phyloP scores from a whole-genome alignment of 2,113 vertebrate species.

The Paraplagusia blochii region DNA sequence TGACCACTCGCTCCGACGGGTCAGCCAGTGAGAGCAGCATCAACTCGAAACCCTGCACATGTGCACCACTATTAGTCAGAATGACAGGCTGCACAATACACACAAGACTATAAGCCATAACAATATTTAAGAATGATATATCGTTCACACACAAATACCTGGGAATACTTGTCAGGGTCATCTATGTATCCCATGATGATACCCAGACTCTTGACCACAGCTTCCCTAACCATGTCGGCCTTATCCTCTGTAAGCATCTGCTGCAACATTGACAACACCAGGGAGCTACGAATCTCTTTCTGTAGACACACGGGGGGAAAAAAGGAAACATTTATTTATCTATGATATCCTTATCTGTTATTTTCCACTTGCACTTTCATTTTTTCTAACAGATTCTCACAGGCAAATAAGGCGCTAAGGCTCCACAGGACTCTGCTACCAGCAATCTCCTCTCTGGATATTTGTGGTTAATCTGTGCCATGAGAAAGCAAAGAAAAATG shows the following conservation, averaged over 20 bases:
- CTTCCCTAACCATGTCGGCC: conserved; percentile 96
- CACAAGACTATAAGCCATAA: too few species aligned
- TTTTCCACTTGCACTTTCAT: background rate
- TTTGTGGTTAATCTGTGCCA: conserved; percentile 94
- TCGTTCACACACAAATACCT: conserved; percentile 74
- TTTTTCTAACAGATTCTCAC: conserved; percentile 76
- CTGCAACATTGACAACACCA: conserved; percentile 97
- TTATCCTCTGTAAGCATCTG: conserved; percentile 99
- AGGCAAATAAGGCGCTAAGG: conserved; percentile 94
- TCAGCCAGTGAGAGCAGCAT: conserved; percentile 91
- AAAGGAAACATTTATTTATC: background rate
- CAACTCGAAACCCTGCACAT: conserved; percentile 91
- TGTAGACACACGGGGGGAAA: conserved; percentile 62
- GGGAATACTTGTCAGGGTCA: conserved; percentile 95
- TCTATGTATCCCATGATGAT: conserved; percentile 99
- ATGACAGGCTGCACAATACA: too few species aligned
- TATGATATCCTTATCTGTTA: background rate
- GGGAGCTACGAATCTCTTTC: conserved; percentile 98
- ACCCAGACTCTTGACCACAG: conserved; percentile 96
- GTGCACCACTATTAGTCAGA: conserved; percentile 33
- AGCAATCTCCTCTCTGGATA: conserved; percentile 95
- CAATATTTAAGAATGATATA: too few species aligned
- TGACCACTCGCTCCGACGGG: conserved; percentile 93
- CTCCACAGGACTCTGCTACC: conserved; percentile 97
- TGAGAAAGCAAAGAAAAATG: conserved; percentile 21